Percentiles rank a stretch among this genome's conserved stretches.
Conservation (phyloP, 1,140 invertebrate species). For the Zaprionus davidi region DNA sequence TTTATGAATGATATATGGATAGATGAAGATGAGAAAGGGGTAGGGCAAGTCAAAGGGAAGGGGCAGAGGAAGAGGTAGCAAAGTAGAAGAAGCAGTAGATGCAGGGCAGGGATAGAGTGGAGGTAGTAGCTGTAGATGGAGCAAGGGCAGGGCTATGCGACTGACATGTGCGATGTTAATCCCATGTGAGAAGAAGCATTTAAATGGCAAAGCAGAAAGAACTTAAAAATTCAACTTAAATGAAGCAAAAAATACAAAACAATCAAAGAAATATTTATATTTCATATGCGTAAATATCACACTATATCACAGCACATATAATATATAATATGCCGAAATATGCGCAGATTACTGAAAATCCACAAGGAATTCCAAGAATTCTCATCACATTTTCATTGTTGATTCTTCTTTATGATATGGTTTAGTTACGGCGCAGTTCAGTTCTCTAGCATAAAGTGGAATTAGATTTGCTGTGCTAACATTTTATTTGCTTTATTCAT, state of each 20-base stretch:
- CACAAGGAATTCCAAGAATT: not conserved
- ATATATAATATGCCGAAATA: not conserved
- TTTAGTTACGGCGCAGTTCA: not conserved
- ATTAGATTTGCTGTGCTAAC: not conserved
- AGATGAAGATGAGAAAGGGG: not conserved
- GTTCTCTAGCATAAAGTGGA: not conserved
- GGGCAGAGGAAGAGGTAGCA: too few species aligned
- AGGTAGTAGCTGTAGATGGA: too few species aligned
- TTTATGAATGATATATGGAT: slow-evolving; percentile 9
- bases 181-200: not conserved
- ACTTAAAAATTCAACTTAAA: not conserved
- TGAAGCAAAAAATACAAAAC: not conserved
- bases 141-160: too few species aligned
- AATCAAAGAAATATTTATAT: not conserved
- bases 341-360: not conserved
- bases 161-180: not conserved
- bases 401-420: slow-evolving; percentile 1
- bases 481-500: slow-evolving; percentile 7
- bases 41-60: too few species aligned
- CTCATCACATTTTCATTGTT: not conserved
- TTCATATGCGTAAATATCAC: not conserved
- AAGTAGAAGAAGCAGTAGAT: too few species aligned
- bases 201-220: not conserved
- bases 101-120: too few species aligned
- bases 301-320: not conserved